These are phyloP conservation scores for Ectemnius lituratus DNA, from an alignment of 2,888 invertebrate genomes.

Conservation along the genomic window DNA sequence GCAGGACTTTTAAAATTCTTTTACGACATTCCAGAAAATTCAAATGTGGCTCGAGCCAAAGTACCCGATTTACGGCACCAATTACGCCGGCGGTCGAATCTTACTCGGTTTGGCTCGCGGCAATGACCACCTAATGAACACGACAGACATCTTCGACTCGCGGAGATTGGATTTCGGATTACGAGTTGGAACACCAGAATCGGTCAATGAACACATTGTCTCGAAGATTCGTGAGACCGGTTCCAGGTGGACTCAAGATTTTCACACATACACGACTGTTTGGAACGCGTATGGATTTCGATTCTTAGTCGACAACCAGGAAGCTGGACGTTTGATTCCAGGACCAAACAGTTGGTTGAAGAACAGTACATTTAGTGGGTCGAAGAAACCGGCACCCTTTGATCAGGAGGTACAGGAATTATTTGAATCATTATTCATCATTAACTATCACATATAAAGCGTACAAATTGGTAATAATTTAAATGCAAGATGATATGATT, in stretches of 20 bases:
- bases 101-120: constrained; percentile 79
- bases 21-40: not conserved
- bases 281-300: constrained; percentile 78
- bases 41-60: constrained; percentile 75
- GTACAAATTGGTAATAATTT: too few relatives aligned
- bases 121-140: constrained; percentile 67
- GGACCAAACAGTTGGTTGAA: constrained; percentile 49
- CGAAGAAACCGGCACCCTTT: constrained; percentile 83
- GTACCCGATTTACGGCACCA: constrained; percentile 63
- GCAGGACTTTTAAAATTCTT: too few relatives aligned
- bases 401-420: constrained; percentile 83
- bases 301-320: constrained; percentile 64
- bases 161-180: constrained; percentile 70
- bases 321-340: constrained; percentile 60
- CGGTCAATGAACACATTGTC: constrained; percentile 60
- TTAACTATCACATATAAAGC: not conserved
- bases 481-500: too few relatives aligned
- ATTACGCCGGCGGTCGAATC: constrained; percentile 78
- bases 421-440: not conserved
- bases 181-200: constrained; percentile 52
- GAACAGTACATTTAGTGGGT: not conserved
- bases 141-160: constrained; percentile 52
- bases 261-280: constrained; percentile 79
- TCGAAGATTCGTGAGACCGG: constrained; percentile 40
- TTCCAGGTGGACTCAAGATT: constrained; percentile 73